Base-by-base conservation (phyloP, 2,888 invertebrate genomes). In the Toxonevra muliebris region DNA sequence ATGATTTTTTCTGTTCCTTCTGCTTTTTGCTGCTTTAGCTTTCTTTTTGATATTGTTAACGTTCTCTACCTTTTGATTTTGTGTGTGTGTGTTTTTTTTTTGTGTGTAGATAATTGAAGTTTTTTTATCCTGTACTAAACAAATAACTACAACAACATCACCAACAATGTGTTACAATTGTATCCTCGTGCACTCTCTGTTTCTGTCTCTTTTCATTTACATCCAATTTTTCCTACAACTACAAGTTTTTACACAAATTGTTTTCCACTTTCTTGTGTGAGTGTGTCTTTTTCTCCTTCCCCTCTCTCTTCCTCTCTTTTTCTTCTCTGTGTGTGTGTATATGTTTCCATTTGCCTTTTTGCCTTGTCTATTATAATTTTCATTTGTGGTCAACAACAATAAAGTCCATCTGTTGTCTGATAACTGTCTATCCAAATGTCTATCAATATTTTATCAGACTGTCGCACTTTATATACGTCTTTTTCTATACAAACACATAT, bases 321-420 rank as follows among this genome's bases (percentile, higher is more conserved):
- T 1, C 50, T 5, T n/a, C 5, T 65, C 19, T 42, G 53, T 43
- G 54, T 42, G 19, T 54, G 54, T 59, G 40, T 57, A 54, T 61
- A 58, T 59, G 53, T 50, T 17, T 43, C 15, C 54, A 65, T 70
- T 66, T 73, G 72, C 58, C 69, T 71, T 54, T 69, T 61, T 43
- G 12, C 41, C 64, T 66, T 71, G 76, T 78, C 79, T 76, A 76
- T 77, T 76, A 78, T 76, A 76, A 77, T 77, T 78, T 80, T 73
- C 79, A 78, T 77, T 77, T 81, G 79, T 74, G 75, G 80, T 79
- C 76, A 66, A 42, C 65, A 73, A 80, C 79, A 81, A 80, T 79
- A 79, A 80, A 81, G 82, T 82, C 82, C 81, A 82, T 80, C 82
- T 81, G 80, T 76, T 80, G 82, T 81, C 81, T 81, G 80, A 79